Conservation (phyloP, 2,113 vertebrate genomes). For the Lycocorax pyrrhopterus region DNA sequence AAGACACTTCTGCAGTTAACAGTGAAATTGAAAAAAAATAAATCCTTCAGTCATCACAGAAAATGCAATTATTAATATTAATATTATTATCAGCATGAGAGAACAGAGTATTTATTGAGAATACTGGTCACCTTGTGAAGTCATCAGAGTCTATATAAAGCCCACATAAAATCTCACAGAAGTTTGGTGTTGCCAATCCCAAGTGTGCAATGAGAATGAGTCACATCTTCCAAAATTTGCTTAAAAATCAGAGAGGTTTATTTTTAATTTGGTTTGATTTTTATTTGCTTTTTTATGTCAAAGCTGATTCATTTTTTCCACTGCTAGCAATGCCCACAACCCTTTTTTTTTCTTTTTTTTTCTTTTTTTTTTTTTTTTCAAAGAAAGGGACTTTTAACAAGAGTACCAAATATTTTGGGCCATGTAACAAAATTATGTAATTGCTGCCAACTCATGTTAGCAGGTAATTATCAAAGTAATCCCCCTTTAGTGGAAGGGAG, state of each 20-base stretch:
- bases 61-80: not conserved
- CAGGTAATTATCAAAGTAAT: not conserved
- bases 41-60: not conserved
- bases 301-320: conserved; percentile 1
- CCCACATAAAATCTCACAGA: not conserved
- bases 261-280: conserved; percentile 29
- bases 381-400: not conserved
- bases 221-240: conserved; percentile 39
- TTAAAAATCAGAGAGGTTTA: conserved; percentile 1
- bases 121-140: not conserved
- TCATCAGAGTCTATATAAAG: not conserved
- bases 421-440: not conserved
- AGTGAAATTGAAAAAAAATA: not conserved
- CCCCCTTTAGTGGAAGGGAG: not conserved
- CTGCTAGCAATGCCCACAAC: not conserved
- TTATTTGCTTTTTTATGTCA: conserved; percentile 42
- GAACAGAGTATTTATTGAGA: not conserved
- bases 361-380: no score
- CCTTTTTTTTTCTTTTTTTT: no score
- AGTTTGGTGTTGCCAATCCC: not conserved
- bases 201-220: not conserved
- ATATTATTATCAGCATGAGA: not conserved
- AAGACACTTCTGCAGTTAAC: not conserved
- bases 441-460: not conserved
- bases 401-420: not conserved